phyloP scores from a whole-genome alignment of 2,797 vertebrate species.

The Cottoperca gobio region DNA sequence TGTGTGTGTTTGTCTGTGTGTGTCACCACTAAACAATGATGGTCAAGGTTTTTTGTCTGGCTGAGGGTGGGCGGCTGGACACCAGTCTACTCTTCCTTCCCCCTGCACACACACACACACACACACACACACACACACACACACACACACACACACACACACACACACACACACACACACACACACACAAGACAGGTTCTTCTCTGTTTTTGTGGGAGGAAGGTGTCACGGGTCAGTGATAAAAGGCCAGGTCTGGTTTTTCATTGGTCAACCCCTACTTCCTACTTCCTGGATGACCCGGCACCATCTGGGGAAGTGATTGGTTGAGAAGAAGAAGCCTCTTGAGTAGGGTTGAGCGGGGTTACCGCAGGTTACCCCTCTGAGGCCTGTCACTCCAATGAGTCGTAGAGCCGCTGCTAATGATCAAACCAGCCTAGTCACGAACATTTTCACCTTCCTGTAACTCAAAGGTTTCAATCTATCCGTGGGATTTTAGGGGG shows the following conservation, averaged over 20 bases:
- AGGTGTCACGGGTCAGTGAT: conserved; percentile 79
- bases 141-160: conserved; percentile 13
- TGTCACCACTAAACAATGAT: conserved; percentile 42
- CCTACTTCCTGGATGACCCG: conserved; percentile 91
- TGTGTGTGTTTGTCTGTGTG: not conserved
- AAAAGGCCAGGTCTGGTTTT: conserved; percentile 78
- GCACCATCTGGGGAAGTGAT: conserved; percentile 95
- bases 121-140: not conserved
- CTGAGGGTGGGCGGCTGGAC: conserved; percentile 47
- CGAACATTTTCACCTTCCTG: conserved; percentile 64
- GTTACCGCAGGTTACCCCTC: conserved; percentile 85
- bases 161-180: not conserved
- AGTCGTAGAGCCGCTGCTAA: conserved; percentile 92
- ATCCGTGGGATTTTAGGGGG: not conserved
- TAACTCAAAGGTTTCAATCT: conserved; percentile 37
- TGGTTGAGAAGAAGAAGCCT: conserved; percentile 75
- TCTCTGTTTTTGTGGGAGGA: conserved; percentile 77
- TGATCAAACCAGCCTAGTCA: conserved; percentile 91
- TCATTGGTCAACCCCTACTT: conserved; percentile 82
- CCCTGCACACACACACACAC: conserved; percentile 9
- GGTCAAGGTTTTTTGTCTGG: conserved; percentile 63
- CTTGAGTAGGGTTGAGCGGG: conserved; percentile 44
- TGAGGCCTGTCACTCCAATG: conserved; percentile 90
- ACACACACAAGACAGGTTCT: conserved; percentile 37
- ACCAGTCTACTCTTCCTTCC: conserved; percentile 53